Evolutionary conservation across 2,888 invertebrate genomes (phyloP).

Genomic region (Laspeyria flexula): DNA sequence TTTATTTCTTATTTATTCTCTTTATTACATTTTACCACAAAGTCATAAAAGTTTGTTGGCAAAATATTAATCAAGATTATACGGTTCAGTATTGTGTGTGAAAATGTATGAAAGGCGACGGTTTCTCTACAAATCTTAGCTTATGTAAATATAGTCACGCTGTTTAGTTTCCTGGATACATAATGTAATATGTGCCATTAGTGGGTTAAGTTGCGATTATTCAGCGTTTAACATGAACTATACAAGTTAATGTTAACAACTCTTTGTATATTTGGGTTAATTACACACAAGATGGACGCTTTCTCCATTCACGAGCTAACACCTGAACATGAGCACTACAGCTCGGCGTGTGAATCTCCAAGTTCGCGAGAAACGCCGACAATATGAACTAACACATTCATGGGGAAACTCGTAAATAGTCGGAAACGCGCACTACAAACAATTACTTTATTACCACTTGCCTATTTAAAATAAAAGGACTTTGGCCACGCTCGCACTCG

Average conservation of each 20-base stretch:
- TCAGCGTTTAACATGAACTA: not conserved
- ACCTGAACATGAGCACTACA: not conserved
- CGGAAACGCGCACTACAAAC: not conserved
- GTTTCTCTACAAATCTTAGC: slow-evolving; percentile 1
- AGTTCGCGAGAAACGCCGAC: slow-evolving; percentile 2
- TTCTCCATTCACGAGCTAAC: slow-evolving; percentile 2
- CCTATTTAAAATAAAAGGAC: slow-evolving; percentile 1
- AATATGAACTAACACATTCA: slow-evolving; percentile 4
- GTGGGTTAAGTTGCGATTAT: not conserved
- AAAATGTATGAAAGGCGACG: not conserved
- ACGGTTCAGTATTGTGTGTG: not conserved
- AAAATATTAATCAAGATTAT: slow-evolving; percentile 32
- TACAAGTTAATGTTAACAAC: not conserved
- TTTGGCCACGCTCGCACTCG: not conserved
- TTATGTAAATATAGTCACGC: slow-evolving; percentile 1
- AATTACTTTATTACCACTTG: slow-evolving; percentile 6
- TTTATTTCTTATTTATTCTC: slow-evolving; percentile 36
- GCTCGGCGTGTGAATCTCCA: not conserved
- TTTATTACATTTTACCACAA: slow-evolving; percentile 23
- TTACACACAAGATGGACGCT: not conserved
- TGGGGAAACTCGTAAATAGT: not conserved
- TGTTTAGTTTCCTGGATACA: slow-evolving; percentile 1
- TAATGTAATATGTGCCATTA: not conserved
- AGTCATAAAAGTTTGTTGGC: slow-evolving; percentile 19
- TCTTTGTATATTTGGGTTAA: slow-evolving; percentile 6